Conservation (phyloP, 1,140 invertebrate species). For the Temnothorax longispinosus region DNA sequence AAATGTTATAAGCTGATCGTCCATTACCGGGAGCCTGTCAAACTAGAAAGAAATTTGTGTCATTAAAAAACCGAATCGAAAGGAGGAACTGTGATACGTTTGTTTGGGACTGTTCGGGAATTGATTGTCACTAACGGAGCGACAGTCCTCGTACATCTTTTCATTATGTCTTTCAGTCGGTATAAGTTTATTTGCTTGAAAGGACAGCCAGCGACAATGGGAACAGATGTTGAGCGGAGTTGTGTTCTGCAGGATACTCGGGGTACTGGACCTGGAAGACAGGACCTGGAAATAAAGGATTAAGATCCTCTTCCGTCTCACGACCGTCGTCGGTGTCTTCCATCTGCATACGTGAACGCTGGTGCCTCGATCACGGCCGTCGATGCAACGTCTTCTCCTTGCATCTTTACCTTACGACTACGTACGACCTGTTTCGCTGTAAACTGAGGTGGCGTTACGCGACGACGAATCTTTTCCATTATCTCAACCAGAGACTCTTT, state of each 20-base stretch:
- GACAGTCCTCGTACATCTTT: conserved; percentile 63
- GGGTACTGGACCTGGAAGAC: conserved; percentile 84
- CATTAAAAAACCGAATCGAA: conserved; percentile 63
- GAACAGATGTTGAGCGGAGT: conserved; percentile 84
- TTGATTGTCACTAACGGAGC: conserved; percentile 52
- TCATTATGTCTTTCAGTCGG: conserved; percentile 47
- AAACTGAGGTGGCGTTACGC: conserved; percentile 66
- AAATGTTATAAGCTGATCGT: conserved; percentile 46
- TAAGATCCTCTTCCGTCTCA: conserved; percentile 77
- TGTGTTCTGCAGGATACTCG: conserved; percentile 84
- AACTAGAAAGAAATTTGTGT: conserved; percentile 55
- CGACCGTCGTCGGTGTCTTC: conserved; percentile 54
- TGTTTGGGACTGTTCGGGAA: conserved; percentile 60
- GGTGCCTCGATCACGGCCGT: conserved; percentile 25
- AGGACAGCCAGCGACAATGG: conserved; percentile 83
- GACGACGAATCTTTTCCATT: background rate
- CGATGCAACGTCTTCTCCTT: conserved; percentile 62
- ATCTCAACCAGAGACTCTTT: background rate
- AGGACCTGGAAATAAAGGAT: conserved; percentile 86
- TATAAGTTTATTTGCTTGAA: conserved; percentile 75
- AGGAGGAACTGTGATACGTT: conserved; percentile 62
- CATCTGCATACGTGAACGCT: conserved; percentile 52
- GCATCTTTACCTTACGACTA: conserved; percentile 66
- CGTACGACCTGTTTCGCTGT: conserved; percentile 68
- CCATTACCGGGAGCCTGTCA: conserved; percentile 52